These are phyloP conservation scores for Probosciger aterrimus DNA, from an alignment of 2,113 vertebrate species.

Conservation along the genomic window DNA sequence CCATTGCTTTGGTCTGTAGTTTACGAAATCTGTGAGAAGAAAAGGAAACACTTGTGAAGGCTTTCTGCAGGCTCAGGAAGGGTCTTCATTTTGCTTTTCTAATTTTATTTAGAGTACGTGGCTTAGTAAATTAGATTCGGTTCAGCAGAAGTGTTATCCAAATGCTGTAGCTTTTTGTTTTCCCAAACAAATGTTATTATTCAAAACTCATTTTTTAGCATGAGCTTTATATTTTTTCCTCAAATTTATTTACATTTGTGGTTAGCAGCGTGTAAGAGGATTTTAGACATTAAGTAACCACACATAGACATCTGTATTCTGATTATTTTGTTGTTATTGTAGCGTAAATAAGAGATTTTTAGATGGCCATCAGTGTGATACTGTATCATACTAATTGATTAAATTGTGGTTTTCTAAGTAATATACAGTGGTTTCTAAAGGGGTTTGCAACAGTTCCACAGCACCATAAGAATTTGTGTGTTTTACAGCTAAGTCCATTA, in stretches of 20 bases:
- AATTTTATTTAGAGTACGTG: background rate
- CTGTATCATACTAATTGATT: conserved; percentile 20
- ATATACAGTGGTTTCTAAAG: background rate
- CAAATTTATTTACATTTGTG: background rate
- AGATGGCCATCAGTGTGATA: background rate
- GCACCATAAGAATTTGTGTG: background rate
- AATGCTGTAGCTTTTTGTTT: background rate
- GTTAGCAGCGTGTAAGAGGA: background rate
- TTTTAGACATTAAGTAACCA: background rate
- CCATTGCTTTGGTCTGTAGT: background rate
- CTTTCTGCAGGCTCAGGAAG: background rate
- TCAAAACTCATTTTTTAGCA: background rate
- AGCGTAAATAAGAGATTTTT: background rate
- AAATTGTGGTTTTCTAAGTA: conserved; percentile 6
- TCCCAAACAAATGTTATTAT: background rate
- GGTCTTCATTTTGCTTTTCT: background rate
- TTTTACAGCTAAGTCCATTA: conserved; percentile 59
- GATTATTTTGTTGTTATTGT: background rate
- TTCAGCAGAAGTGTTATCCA: background rate
- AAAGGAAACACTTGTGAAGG: background rate
- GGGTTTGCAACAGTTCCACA: background rate
- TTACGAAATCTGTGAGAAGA: background rate
- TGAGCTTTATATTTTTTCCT: background rate
- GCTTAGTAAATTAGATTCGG: background rate
- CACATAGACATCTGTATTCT: background rate